A percentile compares a stretch with the other conserved stretches of the same genome.
phyloP scores from a whole-genome alignment of 2,888 invertebrate species.

The Deroplatys truncata region DNA sequence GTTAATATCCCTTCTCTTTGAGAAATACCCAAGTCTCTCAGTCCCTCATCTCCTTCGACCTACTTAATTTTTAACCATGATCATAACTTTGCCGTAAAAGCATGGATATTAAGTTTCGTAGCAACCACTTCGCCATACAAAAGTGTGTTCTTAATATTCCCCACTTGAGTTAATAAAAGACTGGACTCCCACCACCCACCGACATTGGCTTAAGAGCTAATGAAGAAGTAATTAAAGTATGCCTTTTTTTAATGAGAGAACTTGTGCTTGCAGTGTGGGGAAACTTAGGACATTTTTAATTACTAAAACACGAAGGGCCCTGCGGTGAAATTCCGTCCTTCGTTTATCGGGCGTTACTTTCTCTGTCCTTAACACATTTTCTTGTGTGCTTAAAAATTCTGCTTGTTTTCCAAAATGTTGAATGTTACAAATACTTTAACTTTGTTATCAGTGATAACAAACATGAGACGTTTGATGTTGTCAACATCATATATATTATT shows the following conservation, averaged over 20 bases:
- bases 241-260: not conserved
- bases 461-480: too few species aligned
- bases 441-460: too few species aligned
- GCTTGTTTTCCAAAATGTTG: not conserved
- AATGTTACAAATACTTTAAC: not conserved
- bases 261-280: not conserved
- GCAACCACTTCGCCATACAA: not conserved
- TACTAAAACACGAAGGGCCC: not conserved
- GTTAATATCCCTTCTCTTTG: not conserved
- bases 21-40: not conserved
- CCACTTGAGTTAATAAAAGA: not conserved
- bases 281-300: slow-evolving; percentile 8
- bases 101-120: not conserved
- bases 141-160: not conserved
- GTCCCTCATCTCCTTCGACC: not conserved
- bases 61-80: not conserved
- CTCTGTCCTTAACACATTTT: not conserved
- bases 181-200: not conserved
- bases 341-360: not conserved
- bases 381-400: not conserved
- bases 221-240: slow-evolving; percentile 3
- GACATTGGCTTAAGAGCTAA: not conserved
- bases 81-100: not conserved
- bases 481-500: too few species aligned
- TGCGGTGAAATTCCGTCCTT: not conserved